Evolutionary conservation across 2,797 vertebrate genomes (phyloP), one percentile per base, ranked within the genome.

Genomic region (Anas capensis): DNA sequence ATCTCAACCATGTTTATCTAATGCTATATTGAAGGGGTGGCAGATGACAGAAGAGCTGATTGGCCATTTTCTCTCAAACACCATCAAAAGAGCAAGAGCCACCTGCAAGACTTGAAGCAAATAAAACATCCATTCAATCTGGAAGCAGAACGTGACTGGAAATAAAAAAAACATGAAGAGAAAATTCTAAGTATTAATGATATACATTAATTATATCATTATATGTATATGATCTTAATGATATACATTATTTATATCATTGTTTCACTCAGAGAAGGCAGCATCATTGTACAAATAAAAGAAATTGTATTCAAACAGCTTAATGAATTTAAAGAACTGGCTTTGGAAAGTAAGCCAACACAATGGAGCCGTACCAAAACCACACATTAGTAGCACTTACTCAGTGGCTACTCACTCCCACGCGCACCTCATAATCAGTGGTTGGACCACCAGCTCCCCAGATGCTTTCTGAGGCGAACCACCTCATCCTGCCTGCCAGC

Each of bases 401-500:
- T 19, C 65, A 40, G 29, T 7, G 70, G 65, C 46, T 73, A n/a
- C 68, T 88, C 23, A 7, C 49, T 53, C 54, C 4, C 49, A 7
- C 2, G 19, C 0, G 10, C 42, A 68, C 11, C 3, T 13, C 31
- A 56, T 44, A 57, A 72, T 34, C 46, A 34, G 34, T 11, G 69
- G 51, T 26, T 70, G 24, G 40, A 54, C 34, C 73, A 60, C 51
- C 82, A 53, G n/a, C n/a, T 86, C n/a, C 65, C 27, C 58, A 44
- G 60, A 20, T 20, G 66, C 64, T 46, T 26, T 11, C 38, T 12
- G 24, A 82, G 48, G 76, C 33, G 40, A 79, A 73, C 36, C n/a
- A 57, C 42, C 51, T 69, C 42, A 44, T 31, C 42, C 73, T 73
- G 29, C 42, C 24, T 0, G 0, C 20, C 0, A 1, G 69, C 16